Evolutionary conservation across 1,140 invertebrate genomes (phyloP), one percentile per base, ranked within the genome.

Genomic region (Drosophila sproati): DNA sequence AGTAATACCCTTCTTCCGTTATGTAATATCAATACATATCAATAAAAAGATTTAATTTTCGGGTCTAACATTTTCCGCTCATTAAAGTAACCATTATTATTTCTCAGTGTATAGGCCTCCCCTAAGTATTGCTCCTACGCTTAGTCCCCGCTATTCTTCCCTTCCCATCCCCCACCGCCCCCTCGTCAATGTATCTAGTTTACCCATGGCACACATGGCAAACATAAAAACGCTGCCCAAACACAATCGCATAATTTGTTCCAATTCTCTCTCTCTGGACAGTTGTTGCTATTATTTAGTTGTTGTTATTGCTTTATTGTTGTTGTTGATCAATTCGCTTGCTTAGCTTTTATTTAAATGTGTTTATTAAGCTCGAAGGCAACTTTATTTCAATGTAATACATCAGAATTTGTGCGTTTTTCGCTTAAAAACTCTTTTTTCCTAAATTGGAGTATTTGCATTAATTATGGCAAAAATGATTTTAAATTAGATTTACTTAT

Each of bases 271-370:
- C 20, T 20, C 20, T 20, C 20, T 20, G 20, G 64, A 3, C 69
- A 66, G 54, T 51, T 74, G 59, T 70, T 43, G 39, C 39, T 43
- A 43, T 43, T 43, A 32, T 62, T 62, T 57, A 52, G 57, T 51
- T 63, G 10, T 45, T 50, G 28, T 35, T 50, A 20, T 61, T 48
- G 52, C 50, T 59, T 31, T 69, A 43, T 66, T 47, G 34, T 45
- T 73, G 73, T 68, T 88, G 68, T 80, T 73, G 85, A 88, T 83
- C 83, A 88, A 88, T 83, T 89, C 78, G 85, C 77, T 85, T 83
- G 85, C 77, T 83, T 83, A 87, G 64, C 85, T 66, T 78, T 74
- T 78, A 83, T 83, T 89, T 89, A 62, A 87, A 82, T 69, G 64
- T 83, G 69, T 88, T 88, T 88, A 88, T 88, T 88, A 48, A 73